Percentiles rank a stretch among this genome's conserved stretches.
Conservation (phyloP, 2,113 vertebrate species). For the Eulemur macaco region DNA sequence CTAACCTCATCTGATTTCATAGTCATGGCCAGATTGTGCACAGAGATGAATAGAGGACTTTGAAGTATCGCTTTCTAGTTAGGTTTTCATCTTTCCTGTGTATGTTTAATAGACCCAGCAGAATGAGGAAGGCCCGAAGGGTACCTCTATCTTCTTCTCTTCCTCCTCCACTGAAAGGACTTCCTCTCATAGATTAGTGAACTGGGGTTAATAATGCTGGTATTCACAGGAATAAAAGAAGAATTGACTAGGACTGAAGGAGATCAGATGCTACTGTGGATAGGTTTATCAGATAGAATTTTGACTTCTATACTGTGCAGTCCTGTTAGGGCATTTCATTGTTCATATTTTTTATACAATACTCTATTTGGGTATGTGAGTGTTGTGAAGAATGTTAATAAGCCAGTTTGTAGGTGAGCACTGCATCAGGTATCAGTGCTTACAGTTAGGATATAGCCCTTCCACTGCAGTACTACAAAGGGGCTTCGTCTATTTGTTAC, state of each 20-base stretch:
- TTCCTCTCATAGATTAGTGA: not conserved
- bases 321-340: not conserved
- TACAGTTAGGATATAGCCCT: not conserved
- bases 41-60: slow-evolving; percentile 72
- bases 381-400: not conserved
- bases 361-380: not conserved
- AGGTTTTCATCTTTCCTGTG: slow-evolving; percentile 77
- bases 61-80: slow-evolving; percentile 73
- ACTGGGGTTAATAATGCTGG: not conserved
- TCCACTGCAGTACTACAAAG: not conserved
- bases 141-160: not conserved
- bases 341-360: not conserved
- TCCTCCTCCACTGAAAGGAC: not conserved
- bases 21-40: slow-evolving; percentile 65
- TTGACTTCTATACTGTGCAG: not conserved
- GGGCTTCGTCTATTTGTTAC: not conserved
- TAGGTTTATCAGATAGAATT: not conserved
- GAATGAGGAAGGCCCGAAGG: not conserved
- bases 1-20: slow-evolving; percentile 63
- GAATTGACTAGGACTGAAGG: not conserved
- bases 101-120: slow-evolving; percentile 58
- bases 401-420: not conserved
- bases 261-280: not conserved
- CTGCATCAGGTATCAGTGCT: not conserved
- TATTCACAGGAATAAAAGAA: slow-evolving; percentile 11